Conservation (phyloP, 2,113 vertebrate species). For the Peromyscus maniculatus region DNA sequence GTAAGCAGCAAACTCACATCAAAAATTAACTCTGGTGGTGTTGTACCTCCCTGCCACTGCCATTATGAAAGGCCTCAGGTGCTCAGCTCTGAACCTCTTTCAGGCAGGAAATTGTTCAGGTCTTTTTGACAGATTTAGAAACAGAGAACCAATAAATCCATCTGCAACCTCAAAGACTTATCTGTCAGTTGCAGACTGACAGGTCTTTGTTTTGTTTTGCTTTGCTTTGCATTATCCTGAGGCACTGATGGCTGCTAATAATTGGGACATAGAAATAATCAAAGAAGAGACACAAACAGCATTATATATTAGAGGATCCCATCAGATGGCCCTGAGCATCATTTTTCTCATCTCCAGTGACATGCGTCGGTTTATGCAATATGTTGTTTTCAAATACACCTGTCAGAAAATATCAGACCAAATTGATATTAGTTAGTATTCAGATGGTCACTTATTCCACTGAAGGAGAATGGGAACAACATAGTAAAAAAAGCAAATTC, state of each 20-base stretch:
- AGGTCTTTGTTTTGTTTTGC: constrained; percentile 69
- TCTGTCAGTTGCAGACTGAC: constrained; percentile 59
- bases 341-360: constrained; percentile 66
- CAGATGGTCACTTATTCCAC: constrained; percentile 49
- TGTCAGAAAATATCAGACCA: constrained; percentile 63
- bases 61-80: constrained; percentile 81
- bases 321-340: constrained; percentile 44
- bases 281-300: constrained; percentile 69
- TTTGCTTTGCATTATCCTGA: constrained; percentile 59
- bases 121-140: constrained; percentile 74
- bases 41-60: constrained; percentile 64
- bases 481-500: constrained; percentile 52
- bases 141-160: constrained; percentile 77
- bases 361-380: constrained; percentile 63
- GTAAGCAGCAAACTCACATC: constrained; percentile 65
- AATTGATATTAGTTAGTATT: constrained; percentile 74
- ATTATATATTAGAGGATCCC: constrained; percentile 63
- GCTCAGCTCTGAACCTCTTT: constrained; percentile 70
- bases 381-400: constrained; percentile 67
- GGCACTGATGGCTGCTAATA: constrained; percentile 70
- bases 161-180: constrained; percentile 69
- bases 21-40: constrained; percentile 80
- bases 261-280: constrained; percentile 74
- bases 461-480: constrained; percentile 42
- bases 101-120: constrained; percentile 63